Base-by-base conservation (phyloP, 2,888 invertebrate species). In the Heliconius charithonia region DNA sequence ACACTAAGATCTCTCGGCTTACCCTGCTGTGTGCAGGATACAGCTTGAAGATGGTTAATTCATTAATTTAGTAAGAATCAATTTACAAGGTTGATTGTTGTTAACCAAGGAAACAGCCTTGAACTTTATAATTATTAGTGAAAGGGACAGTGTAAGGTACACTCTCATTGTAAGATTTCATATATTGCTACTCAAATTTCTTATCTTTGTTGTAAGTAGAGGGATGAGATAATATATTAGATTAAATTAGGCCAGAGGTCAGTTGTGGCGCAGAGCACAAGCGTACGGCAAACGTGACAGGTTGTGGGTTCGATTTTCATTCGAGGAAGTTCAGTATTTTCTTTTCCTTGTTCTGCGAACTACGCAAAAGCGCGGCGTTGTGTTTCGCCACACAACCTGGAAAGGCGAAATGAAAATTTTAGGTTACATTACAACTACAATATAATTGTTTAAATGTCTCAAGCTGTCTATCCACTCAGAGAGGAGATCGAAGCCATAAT, bases 61-160 rank as follows among this genome's bases (percentile, higher is more conserved):
- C n/a, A n/a, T n/a, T n/a, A n/a, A n/a, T n/a, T 62, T 79, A 78
- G 77, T 62, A 81, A 81, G 79, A 80, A 79, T 80, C 80, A 76
- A 79, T 81, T 78, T 45, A 67, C 75, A 77, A 75, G 73, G 76
- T 79, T 80, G 72, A 81, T 81, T 78, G 76, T 80, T 71, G 45
- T 76, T 70, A 62, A 65, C 41, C 62, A 76, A 69, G 74, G 51
- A 76, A 80, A 66, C 77, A 78, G 16, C 74, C 74, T 77, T 77
- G 77, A 75, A 79, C 37, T 32, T 59, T 32, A 65, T 79, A 72
- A 72, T 70, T 72, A 72, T 56, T 76, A 25, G 72, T 27, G 56
- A 41, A 76, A 76, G 10, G 27, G 16, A 29, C 41, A n/a, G 13
- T 29, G 25, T 29, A 41, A 37, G 69, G 12, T 16, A 62, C 13